Evolutionary conservation across 2,888 invertebrate species (phyloP).

Genomic region (Zygogramma bicolorata): DNA sequence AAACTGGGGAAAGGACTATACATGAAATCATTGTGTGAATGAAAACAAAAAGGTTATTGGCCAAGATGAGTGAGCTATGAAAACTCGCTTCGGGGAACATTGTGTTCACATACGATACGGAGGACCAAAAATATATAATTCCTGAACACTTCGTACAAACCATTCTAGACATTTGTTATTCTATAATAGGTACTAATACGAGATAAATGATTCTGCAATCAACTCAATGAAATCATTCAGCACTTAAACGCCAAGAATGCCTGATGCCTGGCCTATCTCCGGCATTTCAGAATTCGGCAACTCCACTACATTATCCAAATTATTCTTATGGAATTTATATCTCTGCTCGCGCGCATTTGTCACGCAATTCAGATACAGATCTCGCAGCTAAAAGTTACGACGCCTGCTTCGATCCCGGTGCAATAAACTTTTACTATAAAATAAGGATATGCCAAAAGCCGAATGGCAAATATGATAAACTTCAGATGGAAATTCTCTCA

Average conservation of each 20-base stretch:
- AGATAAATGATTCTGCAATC: too few relatives aligned
- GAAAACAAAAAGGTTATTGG: too few relatives aligned
- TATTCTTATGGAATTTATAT: slow-evolving; percentile 47
- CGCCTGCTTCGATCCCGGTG: slow-evolving; percentile 22
- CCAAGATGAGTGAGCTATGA: too few relatives aligned
- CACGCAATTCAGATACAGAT: slow-evolving; percentile 46
- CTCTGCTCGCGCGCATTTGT: slow-evolving; percentile 41
- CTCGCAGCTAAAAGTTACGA: slow-evolving; percentile 22
- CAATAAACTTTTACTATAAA: slow-evolving; percentile 41
- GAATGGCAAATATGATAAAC: slow-evolving; percentile 39
- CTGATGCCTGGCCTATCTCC: slow-evolving; percentile 57
- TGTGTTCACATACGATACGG: too few relatives aligned
- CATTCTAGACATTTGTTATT: too few relatives aligned
- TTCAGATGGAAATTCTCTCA: slow-evolving; percentile 31
- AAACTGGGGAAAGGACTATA: too few relatives aligned
- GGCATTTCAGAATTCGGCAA: slow-evolving; percentile 50
- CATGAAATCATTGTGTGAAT: too few relatives aligned
- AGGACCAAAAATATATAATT: too few relatives aligned
- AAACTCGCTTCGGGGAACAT: too few relatives aligned
- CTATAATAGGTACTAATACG: too few relatives aligned
- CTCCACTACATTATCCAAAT: slow-evolving; percentile 55
- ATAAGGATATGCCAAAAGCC: slow-evolving; percentile 40
- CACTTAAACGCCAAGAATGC: neutral
- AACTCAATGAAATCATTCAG: neutral
- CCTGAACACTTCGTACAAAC: too few relatives aligned